Percentiles rank a stretch among this genome's conserved stretches.
These are phyloP conservation scores for Gryllus bimaculatus DNA, from an alignment of 1,140 invertebrate genomes.

Conservation along the genomic window DNA sequence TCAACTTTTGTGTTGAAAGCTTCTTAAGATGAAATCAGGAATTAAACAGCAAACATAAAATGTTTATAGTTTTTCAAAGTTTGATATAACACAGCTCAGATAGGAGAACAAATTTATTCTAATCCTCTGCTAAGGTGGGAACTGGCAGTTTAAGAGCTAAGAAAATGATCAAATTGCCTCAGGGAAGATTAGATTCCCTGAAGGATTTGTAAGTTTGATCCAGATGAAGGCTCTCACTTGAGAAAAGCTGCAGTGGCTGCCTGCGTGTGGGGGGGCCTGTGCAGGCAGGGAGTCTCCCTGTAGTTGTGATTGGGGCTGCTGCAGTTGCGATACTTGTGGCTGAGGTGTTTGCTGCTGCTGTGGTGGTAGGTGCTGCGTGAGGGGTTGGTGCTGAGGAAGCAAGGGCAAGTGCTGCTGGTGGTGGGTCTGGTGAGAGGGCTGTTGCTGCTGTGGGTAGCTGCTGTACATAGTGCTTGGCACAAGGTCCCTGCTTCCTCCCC, in stretches of 20 bases:
- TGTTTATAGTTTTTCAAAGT: too few species aligned
- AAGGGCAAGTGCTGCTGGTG: neutral
- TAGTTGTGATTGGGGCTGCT: constrained; percentile 7
- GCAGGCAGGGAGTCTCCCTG: constrained; percentile 23
- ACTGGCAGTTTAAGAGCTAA: too few species aligned
- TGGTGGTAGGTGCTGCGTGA: constrained; percentile 21
- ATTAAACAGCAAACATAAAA: too few species aligned
- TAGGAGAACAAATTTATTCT: too few species aligned
- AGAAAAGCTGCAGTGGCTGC: constrained; percentile 11
- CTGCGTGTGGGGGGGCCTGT: constrained; percentile 30
- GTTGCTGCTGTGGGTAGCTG: constrained; percentile 15
- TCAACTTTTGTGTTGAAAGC: too few species aligned
- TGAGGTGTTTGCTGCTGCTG: constrained; percentile 23
- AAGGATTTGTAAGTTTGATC: too few species aligned
- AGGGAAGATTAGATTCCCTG: too few species aligned
- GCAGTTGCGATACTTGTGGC: neutral
- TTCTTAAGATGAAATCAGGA: too few species aligned
- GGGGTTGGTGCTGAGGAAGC: neutral
- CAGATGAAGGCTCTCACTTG: too few species aligned
- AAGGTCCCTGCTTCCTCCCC: constrained; percentile 26
- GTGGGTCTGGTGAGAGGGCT: constrained; percentile 23
- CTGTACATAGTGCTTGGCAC: constrained; percentile 17
- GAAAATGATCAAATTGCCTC: too few species aligned
- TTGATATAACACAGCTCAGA: too few species aligned
- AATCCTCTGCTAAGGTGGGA: too few species aligned